Evolutionary conservation across 1,140 invertebrate genomes (phyloP).

Genomic region (Trichonephila inaurata): DNA sequence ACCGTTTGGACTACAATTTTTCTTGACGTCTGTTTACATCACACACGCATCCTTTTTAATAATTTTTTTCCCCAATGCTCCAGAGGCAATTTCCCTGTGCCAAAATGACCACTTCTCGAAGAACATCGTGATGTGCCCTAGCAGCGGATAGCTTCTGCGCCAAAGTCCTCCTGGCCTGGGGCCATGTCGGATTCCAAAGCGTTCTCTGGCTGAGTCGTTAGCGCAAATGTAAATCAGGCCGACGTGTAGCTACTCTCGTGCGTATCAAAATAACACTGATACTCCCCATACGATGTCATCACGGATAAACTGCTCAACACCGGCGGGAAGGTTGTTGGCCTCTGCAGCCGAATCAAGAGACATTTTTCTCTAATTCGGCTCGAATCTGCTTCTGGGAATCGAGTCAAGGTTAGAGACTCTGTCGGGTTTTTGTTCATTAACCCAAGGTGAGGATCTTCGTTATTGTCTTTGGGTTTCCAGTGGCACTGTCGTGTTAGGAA

Average conservation of each 20-base stretch:
- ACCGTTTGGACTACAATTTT: too few species aligned
- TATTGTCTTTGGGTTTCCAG: neutral
- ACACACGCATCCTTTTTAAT: neutral
- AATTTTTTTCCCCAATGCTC: neutral
- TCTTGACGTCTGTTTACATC: too few species aligned
- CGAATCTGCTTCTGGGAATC: neutral
- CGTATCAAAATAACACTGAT: constrained; percentile 1
- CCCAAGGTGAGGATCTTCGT: constrained; percentile 1
- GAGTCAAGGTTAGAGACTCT: constrained; percentile 12
- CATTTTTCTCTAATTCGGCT: neutral
- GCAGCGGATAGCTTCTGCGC: neutral
- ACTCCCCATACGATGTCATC: neutral
- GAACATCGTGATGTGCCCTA: neutral
- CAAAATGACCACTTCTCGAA: neutral
- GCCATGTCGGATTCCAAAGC: neutral
- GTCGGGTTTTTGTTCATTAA: neutral
- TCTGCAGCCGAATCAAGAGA: neutral
- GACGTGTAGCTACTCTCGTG: neutral
- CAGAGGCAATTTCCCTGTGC: neutral
- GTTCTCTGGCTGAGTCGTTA: neutral
- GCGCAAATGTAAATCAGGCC: constrained; percentile 24
- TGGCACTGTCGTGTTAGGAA: neutral
- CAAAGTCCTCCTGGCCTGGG: neutral
- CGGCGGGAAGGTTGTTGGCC: neutral
- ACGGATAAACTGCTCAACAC: neutral